Percentiles rank a stretch among this genome's conserved stretches.
phyloP scores from a whole-genome alignment of 2,888 invertebrate genomes.

The Mythimna ferrago region DNA sequence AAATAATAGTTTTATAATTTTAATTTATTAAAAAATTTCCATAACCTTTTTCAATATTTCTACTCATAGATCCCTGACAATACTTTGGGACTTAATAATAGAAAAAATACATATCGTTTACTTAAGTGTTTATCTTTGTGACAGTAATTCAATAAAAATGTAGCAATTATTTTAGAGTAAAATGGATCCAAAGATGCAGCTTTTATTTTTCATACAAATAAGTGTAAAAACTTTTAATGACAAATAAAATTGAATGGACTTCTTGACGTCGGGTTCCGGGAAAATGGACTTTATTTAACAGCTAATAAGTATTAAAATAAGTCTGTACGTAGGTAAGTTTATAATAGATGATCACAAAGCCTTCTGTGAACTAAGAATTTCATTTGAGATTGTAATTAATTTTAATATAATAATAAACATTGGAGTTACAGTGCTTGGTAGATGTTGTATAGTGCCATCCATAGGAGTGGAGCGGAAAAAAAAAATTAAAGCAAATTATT shows the following conservation, averaged over 20 bases:
- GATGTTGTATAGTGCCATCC: slow-evolving; percentile 64
- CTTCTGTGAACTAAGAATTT: slow-evolving; percentile 71
- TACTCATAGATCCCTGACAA: slow-evolving; percentile 67
- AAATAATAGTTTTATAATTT: slow-evolving; percentile 54
- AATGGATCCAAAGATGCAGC: slow-evolving; percentile 86
- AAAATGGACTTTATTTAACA: slow-evolving; percentile 50
- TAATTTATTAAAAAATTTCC: slow-evolving; percentile 51
- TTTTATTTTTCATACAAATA: slow-evolving; percentile 87
- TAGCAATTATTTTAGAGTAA: slow-evolving; percentile 73
- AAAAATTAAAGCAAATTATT: slow-evolving; percentile 1
- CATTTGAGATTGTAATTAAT: slow-evolving; percentile 56
- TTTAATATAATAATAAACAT: slow-evolving; percentile 52
- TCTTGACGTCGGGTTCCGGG: neutral
- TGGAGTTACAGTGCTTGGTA: slow-evolving; percentile 61
- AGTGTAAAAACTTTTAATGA: slow-evolving; percentile 72
- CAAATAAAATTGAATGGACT: slow-evolving; percentile 60
- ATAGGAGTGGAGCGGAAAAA: slow-evolving; percentile 25
- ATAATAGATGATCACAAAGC: slow-evolving; percentile 69
- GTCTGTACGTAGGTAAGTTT: slow-evolving; percentile 74
- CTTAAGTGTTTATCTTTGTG: slow-evolving; percentile 82
- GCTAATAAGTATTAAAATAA: slow-evolving; percentile 69
- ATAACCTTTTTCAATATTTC: slow-evolving; percentile 48
- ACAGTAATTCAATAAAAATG: slow-evolving; percentile 85
- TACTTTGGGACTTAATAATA: slow-evolving; percentile 72
- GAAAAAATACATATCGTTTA: slow-evolving; percentile 88